A percentile compares a stretch with the other conserved stretches of the same genome.
Evolutionary conservation across 35 echinoderm and acorn worm species (phyloP).

Genomic region (Ophiothrix spiculata): DNA sequence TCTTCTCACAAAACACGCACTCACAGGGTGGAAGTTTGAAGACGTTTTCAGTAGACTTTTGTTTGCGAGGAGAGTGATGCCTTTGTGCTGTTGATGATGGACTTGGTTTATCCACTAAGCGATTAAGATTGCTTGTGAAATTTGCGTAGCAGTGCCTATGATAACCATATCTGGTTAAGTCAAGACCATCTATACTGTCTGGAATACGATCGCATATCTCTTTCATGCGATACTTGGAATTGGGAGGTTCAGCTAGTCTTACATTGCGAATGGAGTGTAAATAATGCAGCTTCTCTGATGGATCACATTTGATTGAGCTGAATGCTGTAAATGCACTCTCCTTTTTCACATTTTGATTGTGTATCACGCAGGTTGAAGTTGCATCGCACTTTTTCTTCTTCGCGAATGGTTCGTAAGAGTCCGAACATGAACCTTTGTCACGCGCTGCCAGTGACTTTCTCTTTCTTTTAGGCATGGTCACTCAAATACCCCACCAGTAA

Average conservation of each 20-base stretch:
- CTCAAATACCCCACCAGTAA: too few relatives aligned
- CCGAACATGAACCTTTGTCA: neutral
- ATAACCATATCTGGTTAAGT: neutral
- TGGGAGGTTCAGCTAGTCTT: neutral
- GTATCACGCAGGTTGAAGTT: neutral
- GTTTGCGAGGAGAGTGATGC: neutral
- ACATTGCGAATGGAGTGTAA: neutral
- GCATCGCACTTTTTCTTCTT: neutral
- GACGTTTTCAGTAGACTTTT: neutral
- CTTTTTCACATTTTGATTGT: neutral
- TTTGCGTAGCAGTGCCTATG: neutral
- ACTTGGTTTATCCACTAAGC: neutral
- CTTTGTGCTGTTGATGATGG: neutral
- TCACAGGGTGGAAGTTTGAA: neutral
- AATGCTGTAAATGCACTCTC: neutral
- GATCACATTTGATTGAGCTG: neutral
- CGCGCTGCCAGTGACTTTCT: neutral
- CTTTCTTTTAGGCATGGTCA: too few relatives aligned
- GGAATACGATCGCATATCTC: neutral
- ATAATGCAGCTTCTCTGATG: neutral
- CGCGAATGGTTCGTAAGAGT: neutral
- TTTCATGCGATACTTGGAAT: neutral
- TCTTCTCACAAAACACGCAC: conserved; percentile 9
- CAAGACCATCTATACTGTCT: neutral
- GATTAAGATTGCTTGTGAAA: neutral